Conservation (phyloP, 2,888 invertebrate genomes). For the Megalurothrips usitatus region DNA sequence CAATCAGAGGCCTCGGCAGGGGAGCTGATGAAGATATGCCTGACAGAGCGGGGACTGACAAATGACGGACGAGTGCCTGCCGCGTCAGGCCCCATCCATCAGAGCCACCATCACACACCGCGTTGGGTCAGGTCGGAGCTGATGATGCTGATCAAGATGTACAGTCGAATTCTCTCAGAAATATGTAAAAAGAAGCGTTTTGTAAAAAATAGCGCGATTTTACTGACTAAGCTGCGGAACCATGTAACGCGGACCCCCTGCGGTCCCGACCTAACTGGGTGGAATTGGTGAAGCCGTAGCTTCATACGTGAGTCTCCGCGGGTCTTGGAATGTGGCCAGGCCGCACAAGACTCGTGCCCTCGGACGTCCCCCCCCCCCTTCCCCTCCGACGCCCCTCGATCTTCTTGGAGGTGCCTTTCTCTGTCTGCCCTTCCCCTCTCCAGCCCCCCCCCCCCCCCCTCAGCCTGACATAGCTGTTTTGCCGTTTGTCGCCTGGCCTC, state of each 20-base stretch:
- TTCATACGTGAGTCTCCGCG: not conserved
- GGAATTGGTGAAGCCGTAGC: not conserved
- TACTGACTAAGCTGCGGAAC: no score
- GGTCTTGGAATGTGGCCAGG: no score
- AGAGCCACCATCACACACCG: not conserved
- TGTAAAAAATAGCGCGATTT: no score
- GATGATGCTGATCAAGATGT: no score
- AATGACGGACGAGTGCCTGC: constrained; percentile 10
- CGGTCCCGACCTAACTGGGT: no score
- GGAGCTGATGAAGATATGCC: not conserved
- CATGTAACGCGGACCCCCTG: not conserved
- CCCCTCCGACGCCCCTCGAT: not conserved
- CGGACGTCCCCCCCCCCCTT: not conserved
- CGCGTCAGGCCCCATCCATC: not conserved
- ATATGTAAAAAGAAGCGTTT: no score
- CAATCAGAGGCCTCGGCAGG: not conserved
- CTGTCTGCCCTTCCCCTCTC: no score
- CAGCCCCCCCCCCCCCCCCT: not conserved
- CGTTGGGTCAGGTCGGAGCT: not conserved
- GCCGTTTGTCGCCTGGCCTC: not conserved
- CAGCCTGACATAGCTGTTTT: not conserved
- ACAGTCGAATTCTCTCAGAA: no score
- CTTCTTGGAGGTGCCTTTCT: no score
- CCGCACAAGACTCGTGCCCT: no score
- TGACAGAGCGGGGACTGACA: not conserved